These are phyloP conservation scores for Discoglossus pictus DNA, from an alignment of 2,797 vertebrate species.

Conservation along the genomic window DNA sequence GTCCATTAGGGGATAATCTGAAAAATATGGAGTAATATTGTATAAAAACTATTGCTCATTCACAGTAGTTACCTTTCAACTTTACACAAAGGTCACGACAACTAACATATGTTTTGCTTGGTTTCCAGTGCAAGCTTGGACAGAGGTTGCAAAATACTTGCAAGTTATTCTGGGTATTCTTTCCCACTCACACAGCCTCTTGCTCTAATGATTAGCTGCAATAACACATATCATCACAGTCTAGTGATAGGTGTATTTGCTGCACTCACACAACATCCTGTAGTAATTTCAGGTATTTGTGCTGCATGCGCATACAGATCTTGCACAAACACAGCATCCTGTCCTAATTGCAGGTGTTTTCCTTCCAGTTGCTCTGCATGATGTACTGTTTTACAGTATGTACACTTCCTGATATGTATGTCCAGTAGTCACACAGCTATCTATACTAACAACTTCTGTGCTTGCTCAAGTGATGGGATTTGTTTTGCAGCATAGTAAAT, in stretches of 20 bases:
- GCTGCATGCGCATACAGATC: slow-evolving; percentile 9
- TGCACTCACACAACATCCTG: background rate
- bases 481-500: background rate
- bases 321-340: slow-evolving; percentile 15
- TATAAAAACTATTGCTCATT: no score
- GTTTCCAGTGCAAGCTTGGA: no score
- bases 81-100: no score
- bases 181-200: no score
- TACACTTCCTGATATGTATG: slow-evolving; percentile 14
- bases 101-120: no score
- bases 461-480: background rate
- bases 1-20: background rate
- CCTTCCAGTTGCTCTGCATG: slow-evolving; percentile 3
- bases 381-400: slow-evolving; percentile 7
- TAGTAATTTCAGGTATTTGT: slow-evolving; percentile 1
- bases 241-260: background rate
- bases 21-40: background rate
- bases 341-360: slow-evolving; percentile 14
- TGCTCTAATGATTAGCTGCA: background rate
- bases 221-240: slow-evolving; percentile 1
- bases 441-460: slow-evolving; percentile 20
- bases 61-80: no score
- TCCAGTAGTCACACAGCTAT: background rate
- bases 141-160: no score
- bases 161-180: no score